Percentiles rank a stretch among this genome's conserved stretches.
Evolutionary conservation across 2,888 invertebrate species (phyloP).

Genomic region (Nipponacmea schrenckii): DNA sequence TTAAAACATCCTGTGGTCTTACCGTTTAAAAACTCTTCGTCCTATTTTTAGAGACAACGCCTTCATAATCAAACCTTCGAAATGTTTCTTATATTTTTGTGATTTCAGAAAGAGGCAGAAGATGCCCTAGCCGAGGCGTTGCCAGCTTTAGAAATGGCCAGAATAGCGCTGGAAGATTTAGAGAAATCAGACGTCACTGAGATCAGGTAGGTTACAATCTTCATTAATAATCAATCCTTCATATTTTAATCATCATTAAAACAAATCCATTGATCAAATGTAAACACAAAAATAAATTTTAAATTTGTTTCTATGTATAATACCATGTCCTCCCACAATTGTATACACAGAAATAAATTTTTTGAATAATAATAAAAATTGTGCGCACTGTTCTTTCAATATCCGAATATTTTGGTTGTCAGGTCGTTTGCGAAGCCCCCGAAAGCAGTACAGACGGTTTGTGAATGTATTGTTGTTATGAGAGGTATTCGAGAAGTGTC

Average conservation of each 20-base stretch:
- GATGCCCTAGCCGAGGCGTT: conserved; percentile 82
- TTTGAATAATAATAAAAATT: no score
- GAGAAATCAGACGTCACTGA: conserved; percentile 93
- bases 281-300: neutral
- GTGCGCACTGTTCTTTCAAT: no score
- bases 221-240: neutral
- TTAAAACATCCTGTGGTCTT: no score
- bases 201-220: conserved; percentile 72
- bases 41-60: no score
- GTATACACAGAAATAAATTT: no score
- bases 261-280: neutral
- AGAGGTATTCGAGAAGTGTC: conserved; percentile 84
- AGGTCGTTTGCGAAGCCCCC: conserved; percentile 91
- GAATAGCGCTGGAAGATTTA: conserved; percentile 82
- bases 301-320: neutral
- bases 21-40: no score
- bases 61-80: no score
- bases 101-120: conserved; percentile 77
- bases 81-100: neutral
- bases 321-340: no score
- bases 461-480: conserved; percentile 89
- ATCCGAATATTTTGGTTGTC: neutral
- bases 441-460: conserved; percentile 86
- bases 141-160: conserved; percentile 85
- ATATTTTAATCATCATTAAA: neutral